Evolutionary conservation across 2,113 vertebrate species (phyloP).

Genomic region (Hippotragus niger): DNA sequence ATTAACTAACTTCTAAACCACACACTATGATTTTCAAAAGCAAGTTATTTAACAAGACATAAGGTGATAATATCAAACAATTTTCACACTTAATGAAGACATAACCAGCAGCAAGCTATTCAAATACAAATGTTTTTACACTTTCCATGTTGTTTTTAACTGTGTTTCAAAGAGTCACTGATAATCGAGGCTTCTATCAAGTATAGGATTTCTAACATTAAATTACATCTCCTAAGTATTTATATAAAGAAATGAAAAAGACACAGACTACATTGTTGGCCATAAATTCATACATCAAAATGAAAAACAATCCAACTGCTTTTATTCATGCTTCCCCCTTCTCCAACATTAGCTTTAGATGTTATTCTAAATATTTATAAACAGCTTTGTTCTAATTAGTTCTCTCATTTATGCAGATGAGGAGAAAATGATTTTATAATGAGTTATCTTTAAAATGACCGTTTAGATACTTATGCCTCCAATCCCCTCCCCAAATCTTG

Average conservation of each 20-base stretch:
- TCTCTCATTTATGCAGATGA: neutral
- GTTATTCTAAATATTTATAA: neutral
- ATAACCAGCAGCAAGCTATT: neutral
- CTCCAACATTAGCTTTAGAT: neutral
- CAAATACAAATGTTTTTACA: neutral
- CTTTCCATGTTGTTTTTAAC: neutral
- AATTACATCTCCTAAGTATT: neutral
- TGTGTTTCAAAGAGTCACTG: neutral
- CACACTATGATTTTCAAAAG: neutral
- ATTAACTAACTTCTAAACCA: neutral
- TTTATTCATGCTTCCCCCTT: neutral
- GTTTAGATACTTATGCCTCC: neutral
- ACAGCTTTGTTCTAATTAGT: neutral
- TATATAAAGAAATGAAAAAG: neutral
- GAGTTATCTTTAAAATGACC: neutral
- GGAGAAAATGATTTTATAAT: neutral
- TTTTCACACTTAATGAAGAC: neutral
- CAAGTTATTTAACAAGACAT: neutral
- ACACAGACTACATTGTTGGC: neutral
- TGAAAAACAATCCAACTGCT: neutral
- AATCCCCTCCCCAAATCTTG: neutral
- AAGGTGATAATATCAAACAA: neutral
- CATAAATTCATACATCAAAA: neutral
- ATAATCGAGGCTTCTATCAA: conserved; percentile 26
- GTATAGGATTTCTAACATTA: neutral